Conservation (phyloP, 2,113 vertebrate genomes). For the Megalops atlanticus region DNA sequence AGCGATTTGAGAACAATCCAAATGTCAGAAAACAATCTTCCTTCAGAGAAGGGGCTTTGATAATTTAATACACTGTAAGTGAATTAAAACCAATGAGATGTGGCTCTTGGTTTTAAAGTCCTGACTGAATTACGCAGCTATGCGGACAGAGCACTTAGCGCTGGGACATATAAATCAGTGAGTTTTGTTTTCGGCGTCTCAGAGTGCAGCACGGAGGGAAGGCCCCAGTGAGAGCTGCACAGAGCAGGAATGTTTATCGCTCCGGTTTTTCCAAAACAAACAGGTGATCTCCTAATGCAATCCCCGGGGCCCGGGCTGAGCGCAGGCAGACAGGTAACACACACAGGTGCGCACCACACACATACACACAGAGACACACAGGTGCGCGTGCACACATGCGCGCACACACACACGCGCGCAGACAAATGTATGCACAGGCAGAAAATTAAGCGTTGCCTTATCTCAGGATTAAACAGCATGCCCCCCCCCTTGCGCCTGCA, state of each 20-base stretch:
- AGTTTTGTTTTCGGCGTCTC: neutral
- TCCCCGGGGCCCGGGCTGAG: neutral
- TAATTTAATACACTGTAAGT: neutral
- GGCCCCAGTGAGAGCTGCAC: neutral
- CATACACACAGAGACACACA: neutral
- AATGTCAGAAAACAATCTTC: neutral
- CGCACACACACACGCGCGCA: neutral
- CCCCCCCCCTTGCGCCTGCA: neutral
- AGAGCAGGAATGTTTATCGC: neutral
- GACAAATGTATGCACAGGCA: neutral
- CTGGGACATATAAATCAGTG: no score
- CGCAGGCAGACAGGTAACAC: neutral
- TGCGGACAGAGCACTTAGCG: neutral
- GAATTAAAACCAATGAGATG: neutral
- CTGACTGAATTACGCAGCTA: neutral
- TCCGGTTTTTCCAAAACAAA: constrained; percentile 22
- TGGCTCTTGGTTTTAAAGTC: neutral
- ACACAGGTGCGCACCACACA: neutral
- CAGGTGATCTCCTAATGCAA: constrained; percentile 9
- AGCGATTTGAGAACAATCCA: neutral
- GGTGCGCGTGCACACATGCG: neutral
- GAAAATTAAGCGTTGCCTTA: neutral
- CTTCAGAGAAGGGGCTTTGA: no score
- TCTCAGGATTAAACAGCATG: neutral
- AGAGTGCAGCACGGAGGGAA: neutral